Base-by-base conservation (phyloP, 2,797 vertebrate species). In the Tympanoctomys barrerae region DNA sequence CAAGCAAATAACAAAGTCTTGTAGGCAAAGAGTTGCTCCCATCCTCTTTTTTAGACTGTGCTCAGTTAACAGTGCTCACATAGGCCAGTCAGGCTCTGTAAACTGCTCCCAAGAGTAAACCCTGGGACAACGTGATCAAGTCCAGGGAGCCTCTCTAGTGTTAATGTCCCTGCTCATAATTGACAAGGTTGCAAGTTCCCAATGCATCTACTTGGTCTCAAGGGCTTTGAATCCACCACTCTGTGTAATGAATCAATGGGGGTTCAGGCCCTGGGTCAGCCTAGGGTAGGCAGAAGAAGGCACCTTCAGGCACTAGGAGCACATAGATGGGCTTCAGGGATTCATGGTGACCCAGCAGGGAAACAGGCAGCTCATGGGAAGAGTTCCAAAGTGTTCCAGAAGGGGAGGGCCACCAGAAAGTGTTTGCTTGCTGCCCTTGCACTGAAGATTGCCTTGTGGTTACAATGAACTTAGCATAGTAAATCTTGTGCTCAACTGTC, bases 271-370 rank as follows among this genome's bases (percentile, higher is more conserved):
- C 28, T 11, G 33, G n/a, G 22, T 66, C 16, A 26, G 39, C 3
- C 5, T 1, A 57, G 7, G 21, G 7, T 5, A 54, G 54, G 5
- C 8, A 36, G 33, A 28, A 22, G 7, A 66, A 54, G n/a, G 7
- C 9, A 7, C 10, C 22, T 68, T 54, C 1, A 7, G 14, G 33
- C 3, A 3, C 21, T 14, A 52, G 4, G 1, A 36, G 4, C 13
- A 66, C 7, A 18, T 9, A 8, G 1, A 12, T 13, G 13, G 36
- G 59, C 54, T 31, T 59, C 1, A 3, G 14, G n/a, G 42, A 19
- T 2, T 33, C 5, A 11, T 12, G 10, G 39, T 49, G 6, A 46
- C 19, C 10, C 14, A 54, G 16, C 13, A 4, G 21, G 49, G 12
- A 57, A n/a, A 16, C 14, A 39, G 4, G 7, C 8, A 86, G 14